Conservation (phyloP, 2,888 invertebrate species). For the Erpobdella octoculata region DNA sequence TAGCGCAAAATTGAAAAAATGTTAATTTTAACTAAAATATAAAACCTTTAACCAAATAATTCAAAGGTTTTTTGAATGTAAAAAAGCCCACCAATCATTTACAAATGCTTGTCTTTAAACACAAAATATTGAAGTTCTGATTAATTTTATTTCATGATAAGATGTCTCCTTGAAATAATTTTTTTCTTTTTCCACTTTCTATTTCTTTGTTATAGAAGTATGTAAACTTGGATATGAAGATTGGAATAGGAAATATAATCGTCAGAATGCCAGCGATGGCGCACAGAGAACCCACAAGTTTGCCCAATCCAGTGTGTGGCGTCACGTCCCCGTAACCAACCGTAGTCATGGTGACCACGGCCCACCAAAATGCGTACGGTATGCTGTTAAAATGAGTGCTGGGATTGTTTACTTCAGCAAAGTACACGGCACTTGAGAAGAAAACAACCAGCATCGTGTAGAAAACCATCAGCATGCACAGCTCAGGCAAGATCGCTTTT, state of each 20-base stretch:
- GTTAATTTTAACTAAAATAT: too few relatives aligned
- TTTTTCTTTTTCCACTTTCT: constrained; percentile 74
- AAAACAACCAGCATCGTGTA: constrained; percentile 94
- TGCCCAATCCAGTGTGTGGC: constrained; percentile 96
- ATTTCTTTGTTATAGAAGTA: constrained; percentile 99
- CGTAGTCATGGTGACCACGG: constrained; percentile 87
- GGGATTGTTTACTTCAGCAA: constrained; percentile 83
- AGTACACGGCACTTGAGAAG: constrained; percentile 90
- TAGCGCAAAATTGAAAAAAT: too few relatives aligned
- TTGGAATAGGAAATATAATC: constrained; percentile 95
- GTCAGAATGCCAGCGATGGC: constrained; percentile 98
- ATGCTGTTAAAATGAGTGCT: constrained; percentile 88
- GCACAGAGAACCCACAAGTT: constrained; percentile 83
- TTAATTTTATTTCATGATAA: too few relatives aligned
- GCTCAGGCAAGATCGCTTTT: constrained; percentile 97
- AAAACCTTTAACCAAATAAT: too few relatives aligned
- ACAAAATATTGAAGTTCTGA: too few relatives aligned
- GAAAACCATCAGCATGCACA: constrained; percentile 98
- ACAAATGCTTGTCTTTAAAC: too few relatives aligned
- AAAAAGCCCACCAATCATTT: too few relatives aligned
- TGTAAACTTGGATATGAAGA: constrained; percentile 99
- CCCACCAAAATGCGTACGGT: constrained; percentile 91
- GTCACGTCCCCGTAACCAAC: constrained; percentile 99
- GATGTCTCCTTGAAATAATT: neutral
- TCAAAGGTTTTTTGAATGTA: too few relatives aligned